Conservation (phyloP, 1,140 invertebrate genomes). For the Habropoda laboriosa region DNA sequence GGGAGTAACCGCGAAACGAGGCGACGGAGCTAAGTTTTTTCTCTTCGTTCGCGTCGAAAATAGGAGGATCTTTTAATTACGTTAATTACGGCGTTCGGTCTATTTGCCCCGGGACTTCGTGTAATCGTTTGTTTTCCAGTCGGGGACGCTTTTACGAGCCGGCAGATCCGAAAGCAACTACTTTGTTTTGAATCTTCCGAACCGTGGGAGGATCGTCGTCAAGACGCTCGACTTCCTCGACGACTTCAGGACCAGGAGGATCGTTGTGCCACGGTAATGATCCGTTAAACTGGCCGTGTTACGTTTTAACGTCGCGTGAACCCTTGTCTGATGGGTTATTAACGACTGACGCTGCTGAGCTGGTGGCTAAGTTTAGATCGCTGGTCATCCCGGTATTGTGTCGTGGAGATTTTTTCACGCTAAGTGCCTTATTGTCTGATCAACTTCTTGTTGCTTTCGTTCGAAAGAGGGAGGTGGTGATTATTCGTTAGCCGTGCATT, state of each 20-base stretch:
- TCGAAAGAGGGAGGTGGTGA: background rate
- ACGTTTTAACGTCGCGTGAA: background rate
- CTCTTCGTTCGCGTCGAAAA: background rate
- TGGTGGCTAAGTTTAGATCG: conserved; percentile 13
- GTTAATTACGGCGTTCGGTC: background rate
- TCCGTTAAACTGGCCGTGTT: background rate
- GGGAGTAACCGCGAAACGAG: background rate
- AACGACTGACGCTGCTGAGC: background rate
- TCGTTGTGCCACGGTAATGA: background rate
- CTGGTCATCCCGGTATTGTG: background rate
- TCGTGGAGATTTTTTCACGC: background rate
- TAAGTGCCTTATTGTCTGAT: background rate
- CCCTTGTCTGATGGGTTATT: conserved; percentile 1
- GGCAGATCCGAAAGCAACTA: too few relatives aligned
- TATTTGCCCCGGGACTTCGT: too few relatives aligned
- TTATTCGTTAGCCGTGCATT: background rate
- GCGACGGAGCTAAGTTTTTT: background rate
- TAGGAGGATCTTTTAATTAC: background rate
- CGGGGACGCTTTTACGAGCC: too few relatives aligned
- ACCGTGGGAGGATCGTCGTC: too few relatives aligned
- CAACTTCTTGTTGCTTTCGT: background rate
- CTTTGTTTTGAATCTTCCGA: too few relatives aligned
- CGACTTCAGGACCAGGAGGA: background rate
- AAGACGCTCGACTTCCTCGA: background rate
- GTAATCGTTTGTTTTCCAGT: background rate